Base-by-base conservation (phyloP, 2,113 vertebrate species). In the Dryoscopus gambensis region DNA sequence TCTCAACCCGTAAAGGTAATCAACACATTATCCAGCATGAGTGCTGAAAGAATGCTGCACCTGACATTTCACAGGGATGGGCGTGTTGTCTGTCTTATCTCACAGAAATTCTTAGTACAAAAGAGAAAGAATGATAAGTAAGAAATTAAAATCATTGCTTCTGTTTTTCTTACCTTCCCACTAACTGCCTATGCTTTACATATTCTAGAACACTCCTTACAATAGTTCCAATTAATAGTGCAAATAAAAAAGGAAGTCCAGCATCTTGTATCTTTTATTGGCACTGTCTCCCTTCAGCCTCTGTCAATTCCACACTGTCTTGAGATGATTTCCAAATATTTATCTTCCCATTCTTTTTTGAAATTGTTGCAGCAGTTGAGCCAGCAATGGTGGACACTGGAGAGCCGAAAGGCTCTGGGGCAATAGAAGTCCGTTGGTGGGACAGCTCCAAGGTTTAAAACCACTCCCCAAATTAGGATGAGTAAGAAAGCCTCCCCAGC, bases 121-220 rank as follows among this genome's bases (percentile, higher is more conserved):
- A 73, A 64, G 16, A 20, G n/a, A 69, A 76, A 70, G 6, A 42
- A 6, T 44, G 2, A 6, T 35, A 73, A 46, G 5, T 23, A 35
- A 67, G 19, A 47, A 42, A 33, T 55, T 23, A 50, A 76, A 85
- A 56, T 0, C 1, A 25, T 39, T 60, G 2, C 1, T 42, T 73
- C 23, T 39, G 1, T 9, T 68, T 52, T 53, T 44, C n/a, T 53
- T 52, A 14, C 5, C 5, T 78, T 73, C 6, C 15, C 9, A 25
- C 10, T 50, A 7, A 50, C 5, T 2, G 4, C 4, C 14, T 11
- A 6, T 57, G 7, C 1, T 14, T 71, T 52, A 25, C 1, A 16
- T 10, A 22, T 59, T 82, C 30, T 59, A 63, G 44, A 50, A 42
- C 0, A 12, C 6, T 68, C 56, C 8, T 19, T 53, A 21, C 53